Evolutionary conservation across 2,888 invertebrate genomes (phyloP).

Genomic region (Polylopha cassiicola): DNA sequence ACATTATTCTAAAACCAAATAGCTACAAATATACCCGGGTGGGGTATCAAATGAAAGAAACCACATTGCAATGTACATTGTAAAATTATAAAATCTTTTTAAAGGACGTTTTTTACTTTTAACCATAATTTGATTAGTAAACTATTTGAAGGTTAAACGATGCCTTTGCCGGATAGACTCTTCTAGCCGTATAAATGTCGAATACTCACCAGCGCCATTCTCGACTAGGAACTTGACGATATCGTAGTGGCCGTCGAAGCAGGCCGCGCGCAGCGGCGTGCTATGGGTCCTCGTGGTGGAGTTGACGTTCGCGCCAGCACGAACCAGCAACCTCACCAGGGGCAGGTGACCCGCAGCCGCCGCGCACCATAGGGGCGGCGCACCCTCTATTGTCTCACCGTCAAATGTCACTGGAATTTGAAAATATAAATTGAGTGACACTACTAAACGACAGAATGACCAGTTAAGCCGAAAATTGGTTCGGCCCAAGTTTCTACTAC

Average conservation of each 20-base stretch:
- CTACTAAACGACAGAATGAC: no score
- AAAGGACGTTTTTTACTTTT: no score
- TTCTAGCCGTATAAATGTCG: neutral
- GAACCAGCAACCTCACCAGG: conserved; percentile 90
- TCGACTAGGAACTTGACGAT: conserved; percentile 95
- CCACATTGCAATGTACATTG: no score
- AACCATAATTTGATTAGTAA: no score
- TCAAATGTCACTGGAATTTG: conserved; percentile 92
- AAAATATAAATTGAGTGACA: conserved; percentile 4
- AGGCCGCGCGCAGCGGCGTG: conserved; percentile 95
- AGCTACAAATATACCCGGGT: no score
- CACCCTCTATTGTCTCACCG: conserved; percentile 97
- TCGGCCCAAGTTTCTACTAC: no score
- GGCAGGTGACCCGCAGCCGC: conserved; percentile 96
- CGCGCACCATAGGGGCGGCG: conserved; percentile 98
- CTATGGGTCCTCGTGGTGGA: conserved; percentile 96
- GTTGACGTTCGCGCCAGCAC: conserved; percentile 93
- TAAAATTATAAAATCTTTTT: no score
- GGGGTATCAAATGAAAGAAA: no score
- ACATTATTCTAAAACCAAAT: no score
- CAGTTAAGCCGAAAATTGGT: no score
- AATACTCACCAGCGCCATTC: conserved; percentile 86
- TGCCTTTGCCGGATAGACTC: neutral
- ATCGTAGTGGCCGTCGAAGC: conserved; percentile 97
- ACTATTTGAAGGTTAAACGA: no score